These are phyloP conservation scores for Drosophila repleta DNA, from an alignment of 1,140 invertebrate genomes.

Conservation along the genomic window DNA sequence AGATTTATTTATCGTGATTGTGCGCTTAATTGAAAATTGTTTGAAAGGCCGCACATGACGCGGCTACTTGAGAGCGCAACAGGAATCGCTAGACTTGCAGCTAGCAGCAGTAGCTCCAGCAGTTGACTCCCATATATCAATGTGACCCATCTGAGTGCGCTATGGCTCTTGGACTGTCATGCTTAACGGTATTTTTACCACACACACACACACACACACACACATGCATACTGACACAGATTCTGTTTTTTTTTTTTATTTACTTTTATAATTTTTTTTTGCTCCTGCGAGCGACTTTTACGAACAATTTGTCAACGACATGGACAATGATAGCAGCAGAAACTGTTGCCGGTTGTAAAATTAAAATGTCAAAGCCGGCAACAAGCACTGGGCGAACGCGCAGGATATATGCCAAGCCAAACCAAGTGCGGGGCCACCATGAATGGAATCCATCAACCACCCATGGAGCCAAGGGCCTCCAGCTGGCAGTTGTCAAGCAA, in stretches of 20 bases:
- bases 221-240: conserved; percentile 51
- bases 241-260: conserved; percentile 29
- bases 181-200: conserved; percentile 63
- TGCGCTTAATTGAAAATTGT: conserved; percentile 81
- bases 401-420: conserved; percentile 14
- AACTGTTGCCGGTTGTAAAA: conserved; percentile 69
- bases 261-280: background rate
- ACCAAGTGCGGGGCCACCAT: conserved; percentile 21
- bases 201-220: conserved; percentile 18
- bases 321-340: conserved; percentile 57
- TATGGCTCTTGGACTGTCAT: conserved; percentile 12
- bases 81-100: conserved; percentile 39
- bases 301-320: conserved; percentile 73
- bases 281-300: conserved; percentile 14
- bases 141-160: conserved; percentile 48
- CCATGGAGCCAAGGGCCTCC: conserved; percentile 59
- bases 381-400: conserved; percentile 4
- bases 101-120: background rate
- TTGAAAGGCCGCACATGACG: conserved; percentile 47
- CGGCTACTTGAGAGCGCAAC: conserved; percentile 60
- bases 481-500: conserved; percentile 53
- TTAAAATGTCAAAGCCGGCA: conserved; percentile 67
- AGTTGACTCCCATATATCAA: conserved; percentile 53
- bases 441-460: conserved; percentile 78
- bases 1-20: conserved; percentile 82